Evolutionary conservation across 2,888 invertebrate species (phyloP).

Genomic region (Drosophila melanocephala): DNA sequence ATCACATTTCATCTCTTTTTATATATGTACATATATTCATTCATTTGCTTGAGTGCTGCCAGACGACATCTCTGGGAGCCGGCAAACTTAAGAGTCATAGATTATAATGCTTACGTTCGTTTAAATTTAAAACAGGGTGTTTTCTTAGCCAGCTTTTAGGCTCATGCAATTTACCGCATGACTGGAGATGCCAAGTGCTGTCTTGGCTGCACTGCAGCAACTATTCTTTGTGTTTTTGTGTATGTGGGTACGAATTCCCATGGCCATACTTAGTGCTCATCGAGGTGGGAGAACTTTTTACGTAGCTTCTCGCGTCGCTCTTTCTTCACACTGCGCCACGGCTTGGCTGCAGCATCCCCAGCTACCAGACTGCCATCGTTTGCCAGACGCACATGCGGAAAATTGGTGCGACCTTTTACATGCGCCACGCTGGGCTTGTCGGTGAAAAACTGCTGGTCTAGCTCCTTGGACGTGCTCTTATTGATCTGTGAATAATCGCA

Average conservation of each 20-base stretch:
- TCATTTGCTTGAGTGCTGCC: constrained; percentile 3
- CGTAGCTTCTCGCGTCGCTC: constrained; percentile 97
- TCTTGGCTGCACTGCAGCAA: constrained; percentile 24
- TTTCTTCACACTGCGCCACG: constrained; percentile 95
- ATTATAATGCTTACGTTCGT: constrained; percentile 29
- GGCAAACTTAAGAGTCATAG: constrained; percentile 9
- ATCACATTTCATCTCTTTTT: constrained; percentile 2
- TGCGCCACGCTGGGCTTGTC: constrained; percentile 82
- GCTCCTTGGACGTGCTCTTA: constrained; percentile 86
- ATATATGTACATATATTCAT: background rate
- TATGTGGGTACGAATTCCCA: constrained; percentile 1
- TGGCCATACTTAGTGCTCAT: constrained; percentile 88
- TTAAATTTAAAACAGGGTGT: constrained; percentile 37
- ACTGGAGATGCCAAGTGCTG: background rate
- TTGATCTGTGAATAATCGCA: constrained; percentile 74
- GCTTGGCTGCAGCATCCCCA: constrained; percentile 86
- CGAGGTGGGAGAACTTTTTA: constrained; percentile 93
- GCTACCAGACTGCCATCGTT: constrained; percentile 64
- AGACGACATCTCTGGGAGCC: background rate
- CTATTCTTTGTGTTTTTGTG: background rate
- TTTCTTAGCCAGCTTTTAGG: constrained; percentile 5
- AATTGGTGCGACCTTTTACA: constrained; percentile 84
- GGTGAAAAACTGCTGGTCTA: constrained; percentile 89
- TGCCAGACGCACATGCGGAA: constrained; percentile 83
- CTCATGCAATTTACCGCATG: background rate